Evolutionary conservation across 2,113 vertebrate species (phyloP).

Genomic region (Leptobrachium ailaonicum): DNA sequence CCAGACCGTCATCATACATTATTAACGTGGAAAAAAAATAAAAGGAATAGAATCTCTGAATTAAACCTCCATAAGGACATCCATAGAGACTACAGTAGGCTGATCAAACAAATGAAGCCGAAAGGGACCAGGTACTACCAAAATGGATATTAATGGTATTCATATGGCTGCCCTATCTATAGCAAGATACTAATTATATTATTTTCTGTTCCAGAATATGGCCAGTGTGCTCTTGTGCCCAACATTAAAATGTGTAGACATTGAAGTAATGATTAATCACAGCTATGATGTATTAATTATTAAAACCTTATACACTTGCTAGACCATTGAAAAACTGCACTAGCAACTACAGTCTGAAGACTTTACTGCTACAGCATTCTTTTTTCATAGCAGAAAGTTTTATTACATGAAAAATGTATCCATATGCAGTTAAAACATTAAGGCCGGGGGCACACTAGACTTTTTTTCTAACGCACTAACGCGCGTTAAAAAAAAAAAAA

Average conservation of each 20-base stretch:
- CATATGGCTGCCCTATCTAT: constrained; percentile 1
- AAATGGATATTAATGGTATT: constrained; percentile 9
- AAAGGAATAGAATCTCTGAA: constrained; percentile 79
- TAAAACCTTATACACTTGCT: not conserved
- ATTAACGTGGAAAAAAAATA: constrained; percentile 80
- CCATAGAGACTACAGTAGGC: constrained; percentile 73
- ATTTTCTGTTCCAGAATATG: constrained; percentile 18
- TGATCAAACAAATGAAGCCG: constrained; percentile 80
- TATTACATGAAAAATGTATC: no score
- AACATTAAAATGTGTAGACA: constrained; percentile 10
- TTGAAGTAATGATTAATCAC: constrained; percentile 33
- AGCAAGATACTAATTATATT: constrained; percentile 20
- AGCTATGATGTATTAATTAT: not conserved
- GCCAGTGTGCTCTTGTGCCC: constrained; percentile 15
- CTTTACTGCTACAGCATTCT: no score
- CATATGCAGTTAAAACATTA: no score
- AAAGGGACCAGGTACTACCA: constrained; percentile 75
- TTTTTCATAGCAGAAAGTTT: no score
- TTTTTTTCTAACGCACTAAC: no score
- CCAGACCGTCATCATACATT: constrained; percentile 79
- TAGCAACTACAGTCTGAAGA: not conserved
- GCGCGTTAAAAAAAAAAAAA: no score
- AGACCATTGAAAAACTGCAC: not conserved
- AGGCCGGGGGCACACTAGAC: no score
- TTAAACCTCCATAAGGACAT: constrained; percentile 77